Conservation (phyloP, 2,888 invertebrate genomes). For the Trisateles emortualis region DNA sequence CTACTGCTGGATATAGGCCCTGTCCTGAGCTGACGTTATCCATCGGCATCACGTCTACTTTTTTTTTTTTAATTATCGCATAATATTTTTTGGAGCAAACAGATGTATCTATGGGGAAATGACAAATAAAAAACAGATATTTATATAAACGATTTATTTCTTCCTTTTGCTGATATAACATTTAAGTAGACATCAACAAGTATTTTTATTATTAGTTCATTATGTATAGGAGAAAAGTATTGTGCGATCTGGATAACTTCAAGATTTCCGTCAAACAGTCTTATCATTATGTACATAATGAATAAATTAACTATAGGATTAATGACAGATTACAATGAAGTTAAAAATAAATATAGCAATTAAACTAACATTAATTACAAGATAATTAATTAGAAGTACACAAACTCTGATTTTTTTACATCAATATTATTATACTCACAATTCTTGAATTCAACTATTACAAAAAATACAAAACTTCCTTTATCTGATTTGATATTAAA, state of each 20-base stretch:
- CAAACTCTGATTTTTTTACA: slow-evolving; percentile 19
- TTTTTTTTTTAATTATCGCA: too few relatives aligned
- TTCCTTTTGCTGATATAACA: slow-evolving; percentile 63
- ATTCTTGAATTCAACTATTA: slow-evolving; percentile 52
- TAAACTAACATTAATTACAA: slow-evolving; percentile 25
- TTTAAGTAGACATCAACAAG: slow-evolving; percentile 71
- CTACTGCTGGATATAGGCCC: too few relatives aligned
- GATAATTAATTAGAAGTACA: slow-evolving; percentile 22
- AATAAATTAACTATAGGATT: slow-evolving; percentile 40
- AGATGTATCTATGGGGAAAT: too few relatives aligned
- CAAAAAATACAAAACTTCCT: slow-evolving; percentile 64
- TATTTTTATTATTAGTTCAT: slow-evolving; percentile 53
- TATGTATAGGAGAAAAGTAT: slow-evolving; percentile 71
- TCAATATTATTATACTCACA: slow-evolving; percentile 17
- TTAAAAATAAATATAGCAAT: slow-evolving; percentile 23
- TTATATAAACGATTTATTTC: slow-evolving; percentile 68
- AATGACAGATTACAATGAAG: slow-evolving; percentile 28
- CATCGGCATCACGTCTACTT: too few relatives aligned
- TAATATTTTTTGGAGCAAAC: too few relatives aligned
- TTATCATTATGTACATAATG: slow-evolving; percentile 64
- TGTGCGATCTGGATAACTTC: slow-evolving; percentile 72
- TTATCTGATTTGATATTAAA: slow-evolving; percentile 42
- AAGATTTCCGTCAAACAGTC: slow-evolving; percentile 71
- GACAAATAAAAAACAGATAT: slow-evolving; percentile 33
- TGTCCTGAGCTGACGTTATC: too few relatives aligned